Base-by-base conservation (phyloP, 2,113 vertebrate species). In the Manacus vitellinus region DNA sequence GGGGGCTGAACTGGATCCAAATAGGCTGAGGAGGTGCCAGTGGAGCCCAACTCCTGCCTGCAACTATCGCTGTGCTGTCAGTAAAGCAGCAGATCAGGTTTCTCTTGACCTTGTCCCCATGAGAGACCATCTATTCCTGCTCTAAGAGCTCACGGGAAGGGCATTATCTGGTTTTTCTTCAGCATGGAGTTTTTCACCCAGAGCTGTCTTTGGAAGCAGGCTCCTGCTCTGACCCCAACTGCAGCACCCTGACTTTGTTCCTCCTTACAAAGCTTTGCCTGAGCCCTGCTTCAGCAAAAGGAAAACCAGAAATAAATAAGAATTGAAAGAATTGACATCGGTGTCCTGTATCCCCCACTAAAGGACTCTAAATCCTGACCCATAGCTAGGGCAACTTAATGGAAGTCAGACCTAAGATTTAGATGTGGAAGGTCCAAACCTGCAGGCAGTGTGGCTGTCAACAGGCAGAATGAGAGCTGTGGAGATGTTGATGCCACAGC, bases 401-500 rank as follows among this genome's bases (percentile, higher is more conserved):
- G n/a, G 41, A 83, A 92, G 56, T 30, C 46, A 78, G 58, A 35
- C 25, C 8, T 65, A 59, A 68, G 14, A 76, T 58, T 82, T 80
- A 84, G 66, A 78, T 2, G 28, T 62, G 55, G 75, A 89, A 88
- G 23, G 65, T 55, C 66, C 58, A 82, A 87, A 94, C 66, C 49
- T 85, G 46, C 33, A 79, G 80, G 85, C 82, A 77, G 8, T 35
- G 58, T 71, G 61, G 49, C 88, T 93, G 84, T 97, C 92, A 95
- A 73, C 75, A 56, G 78, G 70, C 80, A 92, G 85, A 96, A 87
- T 67, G 85, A 82, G 96, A 90, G 77, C 46, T 54, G 54, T 77
- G 44, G 77, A 95, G 93, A 80, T 95, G 94, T 74, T 85, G 85
- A 79, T 75, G 77, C 75, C 85, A 46, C 92, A 93, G 94, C 89